Evolutionary conservation across 2,888 invertebrate genomes (phyloP).

Genomic region (Periphyllus acericola): DNA sequence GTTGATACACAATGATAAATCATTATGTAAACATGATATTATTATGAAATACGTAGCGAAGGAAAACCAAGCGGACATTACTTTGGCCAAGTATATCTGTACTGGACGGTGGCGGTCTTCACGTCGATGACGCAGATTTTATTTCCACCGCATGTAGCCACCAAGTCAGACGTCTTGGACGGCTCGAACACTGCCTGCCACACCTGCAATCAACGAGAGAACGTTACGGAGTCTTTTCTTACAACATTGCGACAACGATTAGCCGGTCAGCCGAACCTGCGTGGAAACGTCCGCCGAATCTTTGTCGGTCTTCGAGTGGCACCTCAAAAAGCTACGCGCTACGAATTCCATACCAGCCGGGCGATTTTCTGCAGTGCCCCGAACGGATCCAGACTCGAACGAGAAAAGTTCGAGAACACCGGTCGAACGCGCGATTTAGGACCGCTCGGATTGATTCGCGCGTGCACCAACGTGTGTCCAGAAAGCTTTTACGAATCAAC

Average conservation of each 20-base stretch:
- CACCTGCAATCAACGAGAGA: conserved; percentile 65
- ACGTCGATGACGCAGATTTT: conserved; percentile 69
- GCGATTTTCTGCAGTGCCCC: too few species aligned
- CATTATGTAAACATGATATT: too few species aligned
- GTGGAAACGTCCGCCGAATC: conserved; percentile 68
- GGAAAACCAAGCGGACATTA: background rate
- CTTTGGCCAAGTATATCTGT: conserved; percentile 57
- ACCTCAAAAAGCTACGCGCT: conserved; percentile 67
- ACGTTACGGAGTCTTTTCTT: background rate
- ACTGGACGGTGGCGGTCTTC: conserved; percentile 65
- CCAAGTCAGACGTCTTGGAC: conserved; percentile 64
- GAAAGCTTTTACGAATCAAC: too few species aligned
- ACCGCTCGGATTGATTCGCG: too few species aligned
- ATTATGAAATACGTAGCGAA: too few species aligned
- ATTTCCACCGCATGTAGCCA: conserved; percentile 70
- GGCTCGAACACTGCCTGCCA: conserved; percentile 70
- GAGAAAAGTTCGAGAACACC: too few species aligned
- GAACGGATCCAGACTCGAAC: too few species aligned
- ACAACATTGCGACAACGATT: background rate
- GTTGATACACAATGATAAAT: too few species aligned
- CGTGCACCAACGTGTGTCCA: too few species aligned
- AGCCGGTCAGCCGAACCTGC: conserved; percentile 65
- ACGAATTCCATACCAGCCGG: conserved; percentile 63
- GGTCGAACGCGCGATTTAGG: too few species aligned
- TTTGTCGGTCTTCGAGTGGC: conserved; percentile 68